These are phyloP conservation scores for Palloptera scutellata DNA, from an alignment of 2,888 invertebrate species.

Conservation along the genomic window DNA sequence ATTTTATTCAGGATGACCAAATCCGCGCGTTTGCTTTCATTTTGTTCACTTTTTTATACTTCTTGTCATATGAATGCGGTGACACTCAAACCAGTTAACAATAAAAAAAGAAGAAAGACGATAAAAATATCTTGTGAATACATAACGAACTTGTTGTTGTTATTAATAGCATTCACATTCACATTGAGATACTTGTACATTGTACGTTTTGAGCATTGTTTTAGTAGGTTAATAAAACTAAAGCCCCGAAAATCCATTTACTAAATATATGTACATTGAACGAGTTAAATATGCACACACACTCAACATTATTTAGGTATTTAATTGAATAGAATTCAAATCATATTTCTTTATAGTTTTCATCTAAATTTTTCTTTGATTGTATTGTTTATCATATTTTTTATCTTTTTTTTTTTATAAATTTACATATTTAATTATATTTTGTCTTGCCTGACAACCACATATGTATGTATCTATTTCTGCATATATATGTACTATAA, in stretches of 20 bases:
- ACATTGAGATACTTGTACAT: too few relatives aligned
- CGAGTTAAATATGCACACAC: too few relatives aligned
- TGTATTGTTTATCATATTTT: not conserved
- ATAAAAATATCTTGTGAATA: too few relatives aligned
- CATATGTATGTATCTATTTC: not conserved
- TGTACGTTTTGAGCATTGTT: too few relatives aligned
- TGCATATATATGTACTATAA: not conserved
- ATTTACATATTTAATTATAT: not conserved
- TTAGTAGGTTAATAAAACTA: too few relatives aligned
- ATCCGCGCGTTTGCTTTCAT: not conserved
- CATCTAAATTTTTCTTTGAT: not conserved
- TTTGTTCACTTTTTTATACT: not conserved
- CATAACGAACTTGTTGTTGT: too few relatives aligned
- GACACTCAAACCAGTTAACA: not conserved
- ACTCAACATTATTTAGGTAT: too few relatives aligned
- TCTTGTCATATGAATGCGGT: not conserved
- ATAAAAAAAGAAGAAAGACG: too few relatives aligned
- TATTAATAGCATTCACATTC: too few relatives aligned
- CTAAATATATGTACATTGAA: too few relatives aligned
- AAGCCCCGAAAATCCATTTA: too few relatives aligned
- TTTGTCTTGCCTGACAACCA: not conserved
- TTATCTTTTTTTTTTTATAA: constrained; percentile 13
- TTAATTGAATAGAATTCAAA: constrained; percentile 10
- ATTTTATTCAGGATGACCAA: too few relatives aligned
- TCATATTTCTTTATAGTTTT: not conserved